Conservation (phyloP, 2,888 invertebrate genomes). For the Thalpophila matura region DNA sequence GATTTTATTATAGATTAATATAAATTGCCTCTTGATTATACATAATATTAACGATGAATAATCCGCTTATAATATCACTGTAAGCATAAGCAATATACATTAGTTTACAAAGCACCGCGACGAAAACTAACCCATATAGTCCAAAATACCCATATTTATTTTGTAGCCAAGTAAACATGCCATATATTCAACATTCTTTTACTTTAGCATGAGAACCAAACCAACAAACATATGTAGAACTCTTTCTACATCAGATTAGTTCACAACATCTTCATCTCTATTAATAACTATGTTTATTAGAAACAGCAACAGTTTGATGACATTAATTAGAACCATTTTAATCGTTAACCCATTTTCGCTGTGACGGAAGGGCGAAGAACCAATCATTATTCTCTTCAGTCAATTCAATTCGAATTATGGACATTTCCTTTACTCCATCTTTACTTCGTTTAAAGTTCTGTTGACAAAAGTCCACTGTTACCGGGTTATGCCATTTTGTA, state of each 20-base stretch:
- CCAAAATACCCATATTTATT: conserved; percentile 7
- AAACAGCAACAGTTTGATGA: conserved; percentile 70
- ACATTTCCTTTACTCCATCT: conserved; percentile 41
- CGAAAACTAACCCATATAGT: neutral
- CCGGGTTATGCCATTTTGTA: neutral
- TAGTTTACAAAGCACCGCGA: neutral
- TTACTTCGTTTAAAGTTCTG: conserved; percentile 31
- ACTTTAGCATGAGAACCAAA: conserved; percentile 23
- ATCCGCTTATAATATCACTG: neutral
- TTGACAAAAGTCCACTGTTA: conserved; percentile 13
- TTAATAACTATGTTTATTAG: conserved; percentile 74
- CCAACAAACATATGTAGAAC: conserved; percentile 25
- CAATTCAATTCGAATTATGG: conserved; percentile 47
- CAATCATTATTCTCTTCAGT: conserved; percentile 61
- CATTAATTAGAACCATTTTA: conserved; percentile 80
- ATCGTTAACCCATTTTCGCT: conserved; percentile 83
- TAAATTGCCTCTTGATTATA: too few relatives aligned
- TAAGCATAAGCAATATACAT: neutral
- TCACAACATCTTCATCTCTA: conserved; percentile 66
- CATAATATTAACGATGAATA: too few relatives aligned
- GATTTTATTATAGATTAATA: too few relatives aligned
- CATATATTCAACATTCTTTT: conserved; percentile 24
- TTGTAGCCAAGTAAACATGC: neutral
- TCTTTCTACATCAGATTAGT: conserved; percentile 61
- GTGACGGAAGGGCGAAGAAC: conserved; percentile 63